Evolutionary conservation across 2,113 vertebrate species (phyloP), one percentile per base, ranked within the genome.

Genomic region (Trachemys scripta): DNA sequence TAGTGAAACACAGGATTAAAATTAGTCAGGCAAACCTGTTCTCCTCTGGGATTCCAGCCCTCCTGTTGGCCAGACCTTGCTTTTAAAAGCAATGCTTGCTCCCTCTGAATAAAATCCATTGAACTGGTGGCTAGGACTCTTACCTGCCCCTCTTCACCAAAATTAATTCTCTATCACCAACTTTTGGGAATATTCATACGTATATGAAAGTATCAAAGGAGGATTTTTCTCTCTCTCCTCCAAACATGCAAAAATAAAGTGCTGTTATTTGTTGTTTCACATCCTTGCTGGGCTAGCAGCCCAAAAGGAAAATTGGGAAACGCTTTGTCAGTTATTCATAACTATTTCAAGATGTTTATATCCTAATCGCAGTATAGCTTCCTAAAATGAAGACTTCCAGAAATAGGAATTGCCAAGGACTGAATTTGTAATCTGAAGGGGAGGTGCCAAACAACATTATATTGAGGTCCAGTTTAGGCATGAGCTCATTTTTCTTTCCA

Each of bases 1-100:
- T 94, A 79, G n/a, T 90, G 92, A 95, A 95, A 85, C 42, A 42
- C 93, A 86, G 85, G 88, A 90, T 49, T 49, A 93, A 96, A 91
- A 84, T 27, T 85, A 96, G 75, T 82, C 90, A 95, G 89, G 80
- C 87, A 91, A 96, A 95, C 79, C 69, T 86, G 2, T 94, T 95
- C 94, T 96, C 93, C 89, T 89, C 88, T 92, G 82, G 88, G 89
- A 92, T 94, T 96, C 50, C 1, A 20, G 91, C 83, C 94, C 96
- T 96, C 90, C 94, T 97, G 94, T 96, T 96, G 95, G 86, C 51
- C 93, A 75, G 92, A 80, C 80, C 2, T 9, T 78, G 25, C 90
- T 97, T 97, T 95, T 88, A 82, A 92, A 87, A 87, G 82, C 69
- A 96, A 95, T 82, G 49, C n/a, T 53, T n/a, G 6, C 42, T 92